These are phyloP conservation scores for Bombycilla garrulus DNA, from an alignment of 2,113 vertebrate species.

Conservation along the genomic window DNA sequence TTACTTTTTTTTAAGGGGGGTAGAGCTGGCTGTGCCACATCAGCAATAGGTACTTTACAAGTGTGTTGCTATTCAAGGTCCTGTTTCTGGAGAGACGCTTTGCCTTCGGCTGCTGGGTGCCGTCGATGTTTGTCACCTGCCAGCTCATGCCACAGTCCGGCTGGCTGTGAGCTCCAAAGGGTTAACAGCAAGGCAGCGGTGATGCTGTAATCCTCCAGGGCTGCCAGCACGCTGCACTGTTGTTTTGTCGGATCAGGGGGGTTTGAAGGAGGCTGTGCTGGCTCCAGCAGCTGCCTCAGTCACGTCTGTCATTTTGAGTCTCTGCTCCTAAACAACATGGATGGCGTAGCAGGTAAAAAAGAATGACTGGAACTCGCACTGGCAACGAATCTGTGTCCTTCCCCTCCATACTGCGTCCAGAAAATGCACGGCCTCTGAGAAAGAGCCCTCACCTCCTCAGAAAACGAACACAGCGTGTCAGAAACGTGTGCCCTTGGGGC, in stretches of 20 bases:
- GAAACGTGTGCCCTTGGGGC: neutral
- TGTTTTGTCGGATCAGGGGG: conserved; percentile 13
- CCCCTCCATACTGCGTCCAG: neutral
- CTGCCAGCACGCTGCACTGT: conserved; percentile 51
- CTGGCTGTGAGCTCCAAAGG: neutral
- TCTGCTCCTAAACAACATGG: conserved; percentile 39
- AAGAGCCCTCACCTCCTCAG: neutral
- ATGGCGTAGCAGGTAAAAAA: neutral
- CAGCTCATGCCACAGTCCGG: neutral
- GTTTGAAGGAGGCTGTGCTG: neutral
- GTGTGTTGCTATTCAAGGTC: neutral
- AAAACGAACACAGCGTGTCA: neutral
- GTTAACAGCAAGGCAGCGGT: conserved; percentile 18
- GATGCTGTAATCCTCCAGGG: conserved; percentile 54
- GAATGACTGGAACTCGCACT: neutral
- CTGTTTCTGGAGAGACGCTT: neutral
- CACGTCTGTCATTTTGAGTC: conserved; percentile 39
- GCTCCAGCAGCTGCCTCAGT: conserved; percentile 35
- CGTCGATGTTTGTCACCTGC: neutral
- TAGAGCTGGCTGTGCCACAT: neutral
- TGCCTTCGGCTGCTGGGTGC: too few relatives aligned
- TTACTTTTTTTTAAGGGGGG: neutral
- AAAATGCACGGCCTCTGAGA: neutral
- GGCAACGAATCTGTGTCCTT: neutral
- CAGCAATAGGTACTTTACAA: neutral